These are phyloP conservation scores for Pseudanteris insignis DNA, from an alignment of 2,888 invertebrate species.

Conservation along the genomic window DNA sequence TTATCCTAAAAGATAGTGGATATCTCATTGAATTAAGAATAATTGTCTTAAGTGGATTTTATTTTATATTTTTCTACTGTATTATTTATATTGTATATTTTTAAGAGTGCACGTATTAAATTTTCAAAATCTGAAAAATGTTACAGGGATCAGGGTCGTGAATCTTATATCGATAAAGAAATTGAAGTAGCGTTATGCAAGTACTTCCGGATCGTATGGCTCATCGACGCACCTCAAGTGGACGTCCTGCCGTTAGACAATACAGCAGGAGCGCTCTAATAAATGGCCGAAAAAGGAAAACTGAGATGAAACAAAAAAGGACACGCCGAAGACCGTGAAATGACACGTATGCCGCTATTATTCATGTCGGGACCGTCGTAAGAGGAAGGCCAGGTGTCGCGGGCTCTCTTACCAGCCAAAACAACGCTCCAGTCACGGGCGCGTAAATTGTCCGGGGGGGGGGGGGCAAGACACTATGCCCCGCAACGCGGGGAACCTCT, in stretches of 20 bases:
- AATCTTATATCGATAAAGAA: slow-evolving; percentile 26
- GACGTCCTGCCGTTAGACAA: slow-evolving; percentile 38
- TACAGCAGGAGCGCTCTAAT: slow-evolving; percentile 39
- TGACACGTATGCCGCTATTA: slow-evolving; percentile 43
- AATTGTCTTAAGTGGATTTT: too few species aligned
- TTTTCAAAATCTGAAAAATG: too few species aligned
- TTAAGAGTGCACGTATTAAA: too few species aligned
- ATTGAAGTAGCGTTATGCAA: slow-evolving; percentile 35
- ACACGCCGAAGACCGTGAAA: slow-evolving; percentile 39
- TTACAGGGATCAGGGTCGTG: not conserved
- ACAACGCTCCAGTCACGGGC: too few species aligned
- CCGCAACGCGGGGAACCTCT: slow-evolving; percentile 12
- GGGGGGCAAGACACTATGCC: slow-evolving; percentile 14
- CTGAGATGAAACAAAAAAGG: slow-evolving; percentile 20
- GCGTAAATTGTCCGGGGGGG: slow-evolving; percentile 17
- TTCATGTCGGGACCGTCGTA: slow-evolving; percentile 33
- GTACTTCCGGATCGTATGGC: slow-evolving; percentile 39
- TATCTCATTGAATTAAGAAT: too few species aligned
- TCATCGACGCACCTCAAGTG: slow-evolving; percentile 38
- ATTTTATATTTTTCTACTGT: slow-evolving; percentile 12
- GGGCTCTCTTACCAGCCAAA: too few species aligned
- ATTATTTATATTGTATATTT: too few species aligned
- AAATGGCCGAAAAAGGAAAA: slow-evolving; percentile 39
- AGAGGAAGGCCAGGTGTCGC: slow-evolving; percentile 40
- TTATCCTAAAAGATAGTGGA: too few species aligned